Evolutionary conservation across 2,888 invertebrate genomes (phyloP), one percentile per base, ranked within the genome.

Genomic region (Acanthosepion esculentum): DNA sequence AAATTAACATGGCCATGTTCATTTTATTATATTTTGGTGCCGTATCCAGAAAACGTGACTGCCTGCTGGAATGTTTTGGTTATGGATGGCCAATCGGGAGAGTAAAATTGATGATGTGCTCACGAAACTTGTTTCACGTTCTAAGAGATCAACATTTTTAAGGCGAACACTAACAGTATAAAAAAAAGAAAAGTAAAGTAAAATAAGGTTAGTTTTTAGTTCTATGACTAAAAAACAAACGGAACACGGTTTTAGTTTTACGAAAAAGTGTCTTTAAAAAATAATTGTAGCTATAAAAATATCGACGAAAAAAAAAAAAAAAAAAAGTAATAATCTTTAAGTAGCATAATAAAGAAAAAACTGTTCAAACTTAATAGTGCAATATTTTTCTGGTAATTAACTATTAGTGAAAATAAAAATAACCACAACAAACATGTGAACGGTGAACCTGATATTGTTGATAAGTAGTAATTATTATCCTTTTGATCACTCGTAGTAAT

Each of bases 41-140:
- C 78, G 78, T 33, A 78, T 78, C 12, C 3, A 33, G 5, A 78
- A 33, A 78, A 78, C 78, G 78, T 78, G n/a, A n/a, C n/a, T 78
- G 78, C n/a, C 78, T n/a, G 78, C n/a, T 78, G n/a, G 26, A 64
- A 78, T 78, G 78, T 78, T 78, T 78, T 78, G 78, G n/a, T 78
- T 78, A 78, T n/a, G 78, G 78, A n/a, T 78, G 78, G n/a, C 78
- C 78, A 78, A 78, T 23, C 5, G 15, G n/a, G 78, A 78, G n/a
- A 10, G n/a, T 78, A 78, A 78, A 78, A 78, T n/a, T 33, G n/a
- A 23, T 33, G 12, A 78, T 78, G 33, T 12, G 10, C n/a, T n/a
- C 3, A 33, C 2, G 8, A 78, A 78, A 59, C 20, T 78, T n/a
- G n/a, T n/a, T 78, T 78, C 23, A 33, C 15, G 12, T n/a, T 1